Evolutionary conservation across 1,140 invertebrate genomes (phyloP), one percentile per base, ranked within the genome.

Genomic region (Apis laboriosa): DNA sequence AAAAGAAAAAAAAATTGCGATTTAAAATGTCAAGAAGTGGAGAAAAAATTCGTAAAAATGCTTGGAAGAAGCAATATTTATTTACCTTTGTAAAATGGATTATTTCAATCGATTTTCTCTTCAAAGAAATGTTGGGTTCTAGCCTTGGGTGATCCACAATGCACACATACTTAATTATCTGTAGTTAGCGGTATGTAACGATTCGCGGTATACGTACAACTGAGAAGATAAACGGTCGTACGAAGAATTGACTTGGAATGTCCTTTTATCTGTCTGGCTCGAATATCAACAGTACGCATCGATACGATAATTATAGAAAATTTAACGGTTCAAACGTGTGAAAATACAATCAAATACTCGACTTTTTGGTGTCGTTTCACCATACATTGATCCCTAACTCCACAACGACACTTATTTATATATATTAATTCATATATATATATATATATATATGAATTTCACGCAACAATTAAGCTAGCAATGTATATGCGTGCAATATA

Each of bases 401-500:
- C 58, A 19, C 58, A 21, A 60, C 58, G 34, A 43, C 34, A 43
- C 34, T 43, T 43, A 5, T 4, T 3, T 34, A 34, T 34, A 34
- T 28, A 28, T 28, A n/a, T n/a, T n/a, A n/a, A n/a, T n/a, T n/a
- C n/a, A 28, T 28, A 28, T 28, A 34, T 34, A 34, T 34, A 3
- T 34, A 34, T 34, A 34, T 34, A n/a, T 21, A n/a, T n/a, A 60
- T 2, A 21, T 21, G 17, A 1, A 60, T n/a, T 60, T n/a, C 34
- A 43, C 58, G 58, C 58, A 19, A 60, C 58, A n/a, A 8, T 60
- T n/a, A 60, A 68, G 66, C 43, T 43, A 49, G 66, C 66, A 68
- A 13, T 68, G 66, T 68, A 68, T 49, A 68, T 49, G 43, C 66
- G 66, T 68, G 66, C 66, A 49, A 68, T 49, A 68, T 34, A n/a